Evolutionary conservation across 2,113 vertebrate species (phyloP).

Genomic region (Hydrolagus affinis): DNA sequence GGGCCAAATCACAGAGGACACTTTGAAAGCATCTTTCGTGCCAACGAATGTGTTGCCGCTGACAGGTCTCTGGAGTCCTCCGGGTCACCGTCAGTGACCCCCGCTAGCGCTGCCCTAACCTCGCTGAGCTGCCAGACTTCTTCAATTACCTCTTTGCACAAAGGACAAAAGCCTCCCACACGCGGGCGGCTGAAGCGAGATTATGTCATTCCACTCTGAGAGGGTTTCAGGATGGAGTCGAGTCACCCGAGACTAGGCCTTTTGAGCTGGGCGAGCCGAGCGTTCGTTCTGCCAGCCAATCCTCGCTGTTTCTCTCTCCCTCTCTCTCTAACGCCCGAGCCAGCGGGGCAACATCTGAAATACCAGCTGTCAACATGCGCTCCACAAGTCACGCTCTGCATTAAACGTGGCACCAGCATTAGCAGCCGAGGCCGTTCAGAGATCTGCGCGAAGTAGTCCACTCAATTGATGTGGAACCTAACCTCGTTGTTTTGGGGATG

Average conservation of each 20-base stretch:
- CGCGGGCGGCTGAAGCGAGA: constrained; percentile 14
- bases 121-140: neutral
- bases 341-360: neutral
- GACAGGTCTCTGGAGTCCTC: neutral
- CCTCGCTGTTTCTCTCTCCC: constrained; percentile 23
- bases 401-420: neutral
- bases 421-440: neutral
- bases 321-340: neutral
- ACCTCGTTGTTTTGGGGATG: neutral
- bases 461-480: neutral
- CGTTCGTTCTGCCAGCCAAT: constrained; percentile 10
- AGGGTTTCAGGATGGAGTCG: neutral
- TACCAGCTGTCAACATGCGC: constrained; percentile 16
- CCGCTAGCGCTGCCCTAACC: neutral
- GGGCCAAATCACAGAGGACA: neutral
- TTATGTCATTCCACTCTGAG: constrained; percentile 7
- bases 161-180: constrained; percentile 25
- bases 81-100: neutral
- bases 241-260: constrained; percentile 10
- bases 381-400: constrained; percentile 9
- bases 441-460: too few relatives aligned
- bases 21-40: neutral
- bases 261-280: constrained; percentile 6
- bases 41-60: neutral
- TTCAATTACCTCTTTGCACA: constrained; percentile 12